Conservation (phyloP, 2,113 vertebrate genomes). For the Deroptyus accipitrinus region DNA sequence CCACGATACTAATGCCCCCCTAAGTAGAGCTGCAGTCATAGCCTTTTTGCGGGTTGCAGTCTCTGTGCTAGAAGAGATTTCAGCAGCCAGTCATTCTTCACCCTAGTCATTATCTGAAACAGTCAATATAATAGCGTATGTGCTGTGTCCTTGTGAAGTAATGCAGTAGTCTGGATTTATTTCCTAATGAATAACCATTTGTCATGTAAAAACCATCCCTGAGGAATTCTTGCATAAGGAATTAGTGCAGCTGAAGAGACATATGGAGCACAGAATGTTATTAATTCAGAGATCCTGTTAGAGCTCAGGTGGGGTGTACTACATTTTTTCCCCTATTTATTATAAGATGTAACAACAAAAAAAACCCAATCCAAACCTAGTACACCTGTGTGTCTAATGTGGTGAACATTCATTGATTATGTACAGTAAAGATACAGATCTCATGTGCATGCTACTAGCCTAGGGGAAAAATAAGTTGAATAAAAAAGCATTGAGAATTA, state of each 20-base stretch:
- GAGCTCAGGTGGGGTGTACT: background rate
- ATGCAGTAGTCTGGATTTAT: background rate
- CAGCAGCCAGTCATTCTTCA: background rate
- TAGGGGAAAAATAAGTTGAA: background rate
- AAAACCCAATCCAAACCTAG: background rate
- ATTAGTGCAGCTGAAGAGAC: background rate
- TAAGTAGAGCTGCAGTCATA: background rate
- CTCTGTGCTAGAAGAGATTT: background rate
- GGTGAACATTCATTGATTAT: background rate
- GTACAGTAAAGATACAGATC: background rate
- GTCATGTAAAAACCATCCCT: background rate
- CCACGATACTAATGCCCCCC: background rate
- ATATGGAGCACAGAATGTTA: background rate
- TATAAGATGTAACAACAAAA: background rate
- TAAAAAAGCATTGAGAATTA: background rate
- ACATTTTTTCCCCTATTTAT: background rate
- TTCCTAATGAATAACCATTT: background rate
- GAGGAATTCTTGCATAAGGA: background rate
- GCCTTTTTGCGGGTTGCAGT: background rate
- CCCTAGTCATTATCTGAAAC: background rate
- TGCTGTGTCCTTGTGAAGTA: background rate
- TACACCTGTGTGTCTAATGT: background rate
- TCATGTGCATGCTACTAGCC: background rate
- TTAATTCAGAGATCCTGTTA: background rate
- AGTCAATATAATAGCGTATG: background rate